These are phyloP conservation scores for Caenorhabditis zanzibari DNA, from an alignment of 2,888 invertebrate genomes.

Conservation along the genomic window DNA sequence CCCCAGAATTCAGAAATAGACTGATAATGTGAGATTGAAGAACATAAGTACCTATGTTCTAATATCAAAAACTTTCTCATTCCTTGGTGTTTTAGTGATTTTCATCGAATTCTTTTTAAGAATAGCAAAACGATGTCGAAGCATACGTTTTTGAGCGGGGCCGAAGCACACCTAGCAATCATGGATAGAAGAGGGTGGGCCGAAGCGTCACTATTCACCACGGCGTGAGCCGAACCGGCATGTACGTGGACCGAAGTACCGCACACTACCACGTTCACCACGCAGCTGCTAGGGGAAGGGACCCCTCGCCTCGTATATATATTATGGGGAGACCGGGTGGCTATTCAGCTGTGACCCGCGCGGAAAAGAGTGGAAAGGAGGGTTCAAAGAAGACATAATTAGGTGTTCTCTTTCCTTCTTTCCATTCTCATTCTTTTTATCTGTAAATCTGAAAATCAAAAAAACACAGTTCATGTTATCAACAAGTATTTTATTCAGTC, in stretches of 20 bases:
- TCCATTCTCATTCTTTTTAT: not conserved
- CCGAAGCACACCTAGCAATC: slow-evolving; percentile 37
- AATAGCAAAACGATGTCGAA: slow-evolving; percentile 17
- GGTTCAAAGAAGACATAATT: not conserved
- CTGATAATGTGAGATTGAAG: no score
- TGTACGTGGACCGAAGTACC: slow-evolving; percentile 47
- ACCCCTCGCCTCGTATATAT: not conserved
- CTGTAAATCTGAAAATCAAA: not conserved
- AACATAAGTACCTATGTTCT: no score
- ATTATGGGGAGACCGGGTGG: no score
- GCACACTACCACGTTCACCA: slow-evolving; percentile 42
- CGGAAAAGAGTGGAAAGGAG: not conserved
- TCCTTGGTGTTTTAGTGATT: no score
- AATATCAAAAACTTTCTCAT: no score
- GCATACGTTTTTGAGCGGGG: slow-evolving; percentile 11
- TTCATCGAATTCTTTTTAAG: no score
- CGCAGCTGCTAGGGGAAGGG: slow-evolving; percentile 9
- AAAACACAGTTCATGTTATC: not conserved
- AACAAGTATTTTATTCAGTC: slow-evolving; percentile 4
- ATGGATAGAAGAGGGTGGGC: slow-evolving; percentile 33
- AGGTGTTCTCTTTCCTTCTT: not conserved
- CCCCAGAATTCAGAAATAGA: no score
- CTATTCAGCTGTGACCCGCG: no score
- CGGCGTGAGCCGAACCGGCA: slow-evolving; percentile 28
- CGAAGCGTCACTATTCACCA: slow-evolving; percentile 33